phyloP scores from a whole-genome alignment of 2,797 vertebrate genomes.

The Cynopterus sphinx region DNA sequence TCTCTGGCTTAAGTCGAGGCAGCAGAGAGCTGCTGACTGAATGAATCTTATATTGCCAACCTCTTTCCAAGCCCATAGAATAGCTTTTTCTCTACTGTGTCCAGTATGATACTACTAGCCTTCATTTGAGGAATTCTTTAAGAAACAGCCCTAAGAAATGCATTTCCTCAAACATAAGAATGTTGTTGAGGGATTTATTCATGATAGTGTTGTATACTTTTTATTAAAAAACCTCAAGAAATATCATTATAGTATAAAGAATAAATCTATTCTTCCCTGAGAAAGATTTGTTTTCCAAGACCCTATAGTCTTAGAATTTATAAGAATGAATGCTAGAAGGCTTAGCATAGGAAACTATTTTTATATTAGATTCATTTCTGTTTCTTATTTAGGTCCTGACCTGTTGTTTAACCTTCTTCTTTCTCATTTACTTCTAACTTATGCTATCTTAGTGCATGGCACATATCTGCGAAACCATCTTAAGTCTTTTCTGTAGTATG shows the following conservation, averaged over 20 bases:
- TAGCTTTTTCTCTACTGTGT: not conserved
- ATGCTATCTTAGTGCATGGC: not conserved
- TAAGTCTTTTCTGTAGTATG: not conserved
- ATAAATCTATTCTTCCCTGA: not conserved
- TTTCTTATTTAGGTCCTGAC: constrained; percentile 54
- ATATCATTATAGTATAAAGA: not conserved
- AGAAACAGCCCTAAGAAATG: not conserved
- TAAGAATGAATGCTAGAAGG: constrained; percentile 14
- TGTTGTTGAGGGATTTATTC: not conserved
- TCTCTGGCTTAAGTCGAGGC: not conserved
- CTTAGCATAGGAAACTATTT: constrained; percentile 35
- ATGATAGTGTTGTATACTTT: not conserved
- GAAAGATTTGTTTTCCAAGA: constrained; percentile 9
- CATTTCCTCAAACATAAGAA: constrained; percentile 21
- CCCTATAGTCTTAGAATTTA: constrained; percentile 25
- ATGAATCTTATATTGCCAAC: not conserved
- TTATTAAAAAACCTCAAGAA: not conserved
- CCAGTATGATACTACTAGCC: not conserved
- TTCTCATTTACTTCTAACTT: constrained; percentile 59
- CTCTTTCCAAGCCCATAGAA: not conserved
- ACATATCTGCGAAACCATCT: not conserved
- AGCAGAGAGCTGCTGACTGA: not conserved
- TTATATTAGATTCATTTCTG: constrained; percentile 39
- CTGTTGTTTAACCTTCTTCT: not conserved
- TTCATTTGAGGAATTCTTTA: not conserved